These are phyloP conservation scores for Nemotelus pantherinus DNA, from an alignment of 2,888 invertebrate genomes.

Conservation along the genomic window DNA sequence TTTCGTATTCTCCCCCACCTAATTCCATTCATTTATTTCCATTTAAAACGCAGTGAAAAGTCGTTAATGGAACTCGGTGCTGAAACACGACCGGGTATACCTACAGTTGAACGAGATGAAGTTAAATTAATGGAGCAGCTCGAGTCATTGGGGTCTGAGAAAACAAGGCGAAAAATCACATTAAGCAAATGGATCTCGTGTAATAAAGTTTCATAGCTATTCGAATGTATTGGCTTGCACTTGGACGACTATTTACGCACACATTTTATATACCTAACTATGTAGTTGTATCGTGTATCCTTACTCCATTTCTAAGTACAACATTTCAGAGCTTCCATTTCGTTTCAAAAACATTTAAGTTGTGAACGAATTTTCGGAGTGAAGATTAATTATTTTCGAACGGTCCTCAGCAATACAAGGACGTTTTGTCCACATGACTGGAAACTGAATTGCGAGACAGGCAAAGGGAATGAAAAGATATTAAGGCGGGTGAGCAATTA, in stretches of 20 bases:
- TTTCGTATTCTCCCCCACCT: not conserved
- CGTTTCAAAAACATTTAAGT: too few species aligned
- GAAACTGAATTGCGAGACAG: not conserved
- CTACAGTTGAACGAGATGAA: constrained; percentile 17
- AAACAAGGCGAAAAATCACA: constrained; percentile 41
- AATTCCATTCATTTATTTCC: not conserved
- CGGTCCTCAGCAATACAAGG: too few species aligned
- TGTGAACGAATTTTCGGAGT: too few species aligned
- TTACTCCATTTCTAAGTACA: too few species aligned
- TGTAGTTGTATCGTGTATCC: not conserved
- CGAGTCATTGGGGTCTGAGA: not conserved
- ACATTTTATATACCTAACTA: not conserved
- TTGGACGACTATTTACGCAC: not conserved
- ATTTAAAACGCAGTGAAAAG: constrained; percentile 38
- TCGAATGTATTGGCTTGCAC: not conserved
- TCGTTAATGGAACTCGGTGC: constrained; percentile 33
- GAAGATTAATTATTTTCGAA: too few species aligned
- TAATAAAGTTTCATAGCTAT: constrained; percentile 41
- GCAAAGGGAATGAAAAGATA: not conserved
- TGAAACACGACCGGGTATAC: not conserved
- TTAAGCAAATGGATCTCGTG: constrained; percentile 42
- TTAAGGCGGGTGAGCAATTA: not conserved
- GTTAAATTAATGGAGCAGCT: not conserved
- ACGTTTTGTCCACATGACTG: not conserved
- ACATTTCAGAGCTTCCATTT: too few species aligned